Evolutionary conservation across 2,888 invertebrate genomes (phyloP).

Genomic region (Ephialtes manifestator): DNA sequence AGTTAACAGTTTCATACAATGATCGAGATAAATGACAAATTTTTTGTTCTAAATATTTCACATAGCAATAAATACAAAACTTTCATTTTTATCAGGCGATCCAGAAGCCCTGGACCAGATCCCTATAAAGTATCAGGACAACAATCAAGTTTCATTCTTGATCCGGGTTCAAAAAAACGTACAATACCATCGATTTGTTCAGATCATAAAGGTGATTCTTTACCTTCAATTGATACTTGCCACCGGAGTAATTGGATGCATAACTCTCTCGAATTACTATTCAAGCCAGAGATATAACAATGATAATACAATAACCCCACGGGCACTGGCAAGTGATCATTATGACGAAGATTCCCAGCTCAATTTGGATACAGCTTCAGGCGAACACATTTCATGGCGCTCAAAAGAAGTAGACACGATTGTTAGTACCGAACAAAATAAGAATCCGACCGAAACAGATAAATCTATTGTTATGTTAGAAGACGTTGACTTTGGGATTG

Average conservation of each 20-base stretch:
- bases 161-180: not conserved
- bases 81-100: not conserved
- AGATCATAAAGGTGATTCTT: conserved; percentile 62
- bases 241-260: conserved; percentile 59
- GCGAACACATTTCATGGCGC: not conserved
- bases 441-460: not conserved
- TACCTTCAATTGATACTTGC: conserved; percentile 65
- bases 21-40: not conserved
- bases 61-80: not conserved
- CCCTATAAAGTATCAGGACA: not conserved
- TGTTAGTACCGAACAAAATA: not conserved
- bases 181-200: conserved; percentile 4
- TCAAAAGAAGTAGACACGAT: not conserved
- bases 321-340: not conserved
- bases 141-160: not conserved
- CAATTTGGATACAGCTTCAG: not conserved
- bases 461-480: not conserved
- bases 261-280: not conserved
- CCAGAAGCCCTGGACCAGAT: not conserved
- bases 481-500: not conserved
- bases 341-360: not conserved
- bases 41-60: not conserved
- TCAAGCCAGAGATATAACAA: not conserved
- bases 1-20: not conserved
- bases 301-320: not conserved